These are phyloP conservation scores for Poecilia gillii DNA, from an alignment of 2,797 vertebrate genomes.

Conservation along the genomic window DNA sequence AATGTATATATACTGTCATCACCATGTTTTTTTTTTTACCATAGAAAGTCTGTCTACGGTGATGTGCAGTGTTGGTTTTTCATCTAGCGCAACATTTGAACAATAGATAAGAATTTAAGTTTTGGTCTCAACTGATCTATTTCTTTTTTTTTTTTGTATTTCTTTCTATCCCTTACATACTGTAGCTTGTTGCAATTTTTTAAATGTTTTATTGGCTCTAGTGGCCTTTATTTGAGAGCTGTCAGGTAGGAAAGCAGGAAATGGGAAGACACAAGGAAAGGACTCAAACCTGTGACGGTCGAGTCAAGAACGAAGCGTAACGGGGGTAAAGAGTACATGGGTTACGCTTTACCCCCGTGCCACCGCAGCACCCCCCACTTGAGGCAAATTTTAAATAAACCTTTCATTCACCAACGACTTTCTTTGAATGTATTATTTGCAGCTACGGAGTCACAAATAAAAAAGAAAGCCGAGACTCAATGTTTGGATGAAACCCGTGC, in stretches of 20 bases:
- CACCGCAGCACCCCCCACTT: not conserved
- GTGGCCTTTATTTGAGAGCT: too few relatives aligned
- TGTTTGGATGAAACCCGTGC: conserved; percentile 11
- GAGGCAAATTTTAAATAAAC: not conserved
- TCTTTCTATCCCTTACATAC: not conserved
- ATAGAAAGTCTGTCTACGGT: not conserved
- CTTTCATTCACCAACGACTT: not conserved
- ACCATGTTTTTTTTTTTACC: not conserved
- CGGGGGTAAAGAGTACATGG: too few relatives aligned
- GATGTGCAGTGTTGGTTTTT: not conserved
- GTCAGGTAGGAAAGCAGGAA: too few relatives aligned
- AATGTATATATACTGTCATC: not conserved
- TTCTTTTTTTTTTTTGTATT: not conserved
- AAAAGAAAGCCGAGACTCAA: conserved; percentile 1
- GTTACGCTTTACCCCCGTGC: too few relatives aligned
- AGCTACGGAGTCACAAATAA: not conserved
- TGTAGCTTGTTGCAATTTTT: not conserved
- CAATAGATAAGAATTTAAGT: not conserved
- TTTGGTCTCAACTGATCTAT: not conserved
- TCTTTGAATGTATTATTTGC: not conserved
- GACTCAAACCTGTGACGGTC: too few relatives aligned
- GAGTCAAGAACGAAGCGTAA: too few relatives aligned
- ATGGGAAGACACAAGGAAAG: too few relatives aligned
- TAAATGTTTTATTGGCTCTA: too few relatives aligned
- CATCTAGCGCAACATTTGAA: not conserved